These are phyloP conservation scores for Phorcus lineatus DNA, from an alignment of 2,888 invertebrate genomes.

Conservation along the genomic window DNA sequence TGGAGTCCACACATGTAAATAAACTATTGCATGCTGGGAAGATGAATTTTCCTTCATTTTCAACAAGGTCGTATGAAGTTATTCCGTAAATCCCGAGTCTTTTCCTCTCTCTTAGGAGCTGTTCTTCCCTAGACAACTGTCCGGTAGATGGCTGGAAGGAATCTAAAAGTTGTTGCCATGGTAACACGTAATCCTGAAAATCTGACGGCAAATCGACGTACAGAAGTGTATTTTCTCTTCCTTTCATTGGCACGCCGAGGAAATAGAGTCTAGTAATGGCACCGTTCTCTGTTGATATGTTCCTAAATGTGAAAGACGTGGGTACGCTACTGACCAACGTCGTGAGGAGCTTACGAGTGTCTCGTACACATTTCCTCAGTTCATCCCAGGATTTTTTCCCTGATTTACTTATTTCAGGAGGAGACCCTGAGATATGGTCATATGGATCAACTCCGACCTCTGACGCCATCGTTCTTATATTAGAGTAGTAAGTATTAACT, in stretches of 20 bases:
- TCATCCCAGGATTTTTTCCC: constrained; percentile 70
- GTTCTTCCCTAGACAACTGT: constrained; percentile 89
- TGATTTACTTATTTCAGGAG: constrained; percentile 39
- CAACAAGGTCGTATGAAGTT: constrained; percentile 92
- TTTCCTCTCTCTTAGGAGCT: constrained; percentile 92
- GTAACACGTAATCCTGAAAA: background rate
- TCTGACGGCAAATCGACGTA: constrained; percentile 85
- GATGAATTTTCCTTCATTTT: constrained; percentile 87
- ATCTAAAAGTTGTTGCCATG: constrained; percentile 89
- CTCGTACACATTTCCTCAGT: constrained; percentile 70
- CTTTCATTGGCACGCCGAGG: constrained; percentile 89
- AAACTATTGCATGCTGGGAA: constrained; percentile 93
- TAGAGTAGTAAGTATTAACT: background rate
- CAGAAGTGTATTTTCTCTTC: constrained; percentile 91
- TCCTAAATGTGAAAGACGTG: constrained; percentile 70
- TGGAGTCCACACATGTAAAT: constrained; percentile 86
- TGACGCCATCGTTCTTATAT: constrained; percentile 52
- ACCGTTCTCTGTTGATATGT: constrained; percentile 57
- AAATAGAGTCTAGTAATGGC: constrained; percentile 85
- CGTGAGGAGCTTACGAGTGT: constrained; percentile 69
- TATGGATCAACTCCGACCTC: constrained; percentile 55
- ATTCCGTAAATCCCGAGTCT: constrained; percentile 93
- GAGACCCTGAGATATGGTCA: constrained; percentile 44
- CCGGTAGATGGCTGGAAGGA: constrained; percentile 79
- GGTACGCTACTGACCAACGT: constrained; percentile 70